Percentiles rank a stretch among this genome's conserved stretches.
These are phyloP conservation scores for Selenia dentaria DNA, from an alignment of 2,888 invertebrate species.

Conservation along the genomic window DNA sequence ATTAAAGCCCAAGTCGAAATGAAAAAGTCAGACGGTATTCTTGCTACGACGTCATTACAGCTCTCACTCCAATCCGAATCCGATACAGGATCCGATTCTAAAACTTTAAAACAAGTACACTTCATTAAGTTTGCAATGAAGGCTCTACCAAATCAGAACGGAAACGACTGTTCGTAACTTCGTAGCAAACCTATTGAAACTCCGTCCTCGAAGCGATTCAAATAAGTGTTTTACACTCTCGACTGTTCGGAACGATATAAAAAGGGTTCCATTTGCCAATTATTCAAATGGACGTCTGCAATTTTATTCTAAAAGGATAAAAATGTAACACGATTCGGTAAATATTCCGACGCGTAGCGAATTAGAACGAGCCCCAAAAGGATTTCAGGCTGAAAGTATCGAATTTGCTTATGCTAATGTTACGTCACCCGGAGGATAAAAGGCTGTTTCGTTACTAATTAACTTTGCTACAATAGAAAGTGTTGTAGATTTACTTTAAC, in stretches of 20 bases:
- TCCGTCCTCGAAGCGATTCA: constrained; percentile 43
- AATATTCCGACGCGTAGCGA: constrained; percentile 58
- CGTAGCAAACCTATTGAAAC: constrained; percentile 46
- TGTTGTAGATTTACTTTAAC: constrained; percentile 44
- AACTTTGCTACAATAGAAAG: constrained; percentile 51
- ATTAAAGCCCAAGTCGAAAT: constrained; percentile 63
- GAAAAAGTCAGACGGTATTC: constrained; percentile 44
- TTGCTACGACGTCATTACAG: constrained; percentile 60
- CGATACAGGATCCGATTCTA: constrained; percentile 59
- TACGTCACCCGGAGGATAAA: constrained; percentile 67
- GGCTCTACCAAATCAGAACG: constrained; percentile 54
- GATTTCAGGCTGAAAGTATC: constrained; percentile 57
- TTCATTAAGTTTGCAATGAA: constrained; percentile 69
- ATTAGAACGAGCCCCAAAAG: constrained; percentile 59
- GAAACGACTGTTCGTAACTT: constrained; percentile 44
- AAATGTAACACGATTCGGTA: constrained; percentile 57
- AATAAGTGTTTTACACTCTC: constrained; percentile 52
- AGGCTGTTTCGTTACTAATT: constrained; percentile 59
- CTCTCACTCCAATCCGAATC: constrained; percentile 54
- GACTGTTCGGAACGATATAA: constrained; percentile 37
- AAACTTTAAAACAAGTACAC: constrained; percentile 69
- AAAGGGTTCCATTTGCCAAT: constrained; percentile 58
- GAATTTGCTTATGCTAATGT: constrained; percentile 77
- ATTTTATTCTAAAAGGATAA: constrained; percentile 57
- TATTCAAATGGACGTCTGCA: constrained; percentile 57